Conservation (phyloP, 2,888 invertebrate species). For the Scotopteryx bipunctaria region DNA sequence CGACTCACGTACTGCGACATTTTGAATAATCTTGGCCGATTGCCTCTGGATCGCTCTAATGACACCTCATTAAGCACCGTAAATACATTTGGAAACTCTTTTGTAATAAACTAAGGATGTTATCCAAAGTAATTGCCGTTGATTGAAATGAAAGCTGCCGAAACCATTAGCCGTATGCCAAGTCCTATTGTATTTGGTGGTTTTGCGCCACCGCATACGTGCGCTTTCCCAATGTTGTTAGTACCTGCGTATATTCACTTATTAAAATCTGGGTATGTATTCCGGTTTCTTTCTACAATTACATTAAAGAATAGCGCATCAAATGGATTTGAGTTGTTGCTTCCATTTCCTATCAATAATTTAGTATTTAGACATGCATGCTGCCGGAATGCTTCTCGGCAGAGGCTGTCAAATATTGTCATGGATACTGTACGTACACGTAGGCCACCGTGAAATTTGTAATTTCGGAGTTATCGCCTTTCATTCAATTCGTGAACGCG, state of each 20-base stretch:
- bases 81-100: slow-evolving; percentile 4
- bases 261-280: slow-evolving; percentile 8
- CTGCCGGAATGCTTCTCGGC: slow-evolving; percentile 45
- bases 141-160: slow-evolving; percentile 14
- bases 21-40: slow-evolving; percentile 46
- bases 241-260: slow-evolving; percentile 14
- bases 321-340: slow-evolving; percentile 27
- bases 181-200: slow-evolving; percentile 15
- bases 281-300: slow-evolving; percentile 21
- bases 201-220: slow-evolving; percentile 17
- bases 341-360: slow-evolving; percentile 43
- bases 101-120: slow-evolving; percentile 5
- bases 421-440: slow-evolving; percentile 44
- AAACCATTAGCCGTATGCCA: slow-evolving; percentile 14
- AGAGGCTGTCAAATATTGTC: slow-evolving; percentile 59
- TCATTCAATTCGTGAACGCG: slow-evolving; percentile 45
- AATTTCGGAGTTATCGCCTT: slow-evolving; percentile 61
- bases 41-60: slow-evolving; percentile 25
- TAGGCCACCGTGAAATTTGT: slow-evolving; percentile 67
- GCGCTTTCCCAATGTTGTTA: slow-evolving; percentile 13
- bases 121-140: slow-evolving; percentile 12
- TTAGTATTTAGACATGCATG: slow-evolving; percentile 56
- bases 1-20: slow-evolving; percentile 58
- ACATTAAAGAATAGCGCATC: slow-evolving; percentile 24
- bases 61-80: slow-evolving; percentile 12